These are phyloP conservation scores for Micromussa lordhowensis DNA, from an alignment of 92 coral and sea anemone species.

Conservation along the genomic window DNA sequence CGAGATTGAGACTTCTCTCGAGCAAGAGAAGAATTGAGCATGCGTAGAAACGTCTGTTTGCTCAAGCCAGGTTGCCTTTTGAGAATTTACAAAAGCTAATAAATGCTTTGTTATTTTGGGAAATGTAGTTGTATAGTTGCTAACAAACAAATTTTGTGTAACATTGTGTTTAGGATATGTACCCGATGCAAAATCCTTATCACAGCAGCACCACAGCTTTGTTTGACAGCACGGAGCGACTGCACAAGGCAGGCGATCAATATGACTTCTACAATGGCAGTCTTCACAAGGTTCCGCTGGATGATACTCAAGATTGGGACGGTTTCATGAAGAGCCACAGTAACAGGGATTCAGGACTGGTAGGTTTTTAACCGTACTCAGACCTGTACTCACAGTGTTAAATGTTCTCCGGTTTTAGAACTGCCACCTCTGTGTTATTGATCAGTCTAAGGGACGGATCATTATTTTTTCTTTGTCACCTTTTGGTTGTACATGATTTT, in stretches of 20 bases:
- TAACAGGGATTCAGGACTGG: slow-evolving; percentile 85
- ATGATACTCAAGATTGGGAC: slow-evolving; percentile 84
- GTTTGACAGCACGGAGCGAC: slow-evolving; percentile 77
- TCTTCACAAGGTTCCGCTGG: slow-evolving; percentile 69
- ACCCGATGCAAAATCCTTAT: slow-evolving; percentile 60
- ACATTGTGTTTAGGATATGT: slow-evolving; percentile 37
- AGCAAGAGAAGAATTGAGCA: no score
- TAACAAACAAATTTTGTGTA: not conserved
- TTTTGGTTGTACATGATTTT: no score
- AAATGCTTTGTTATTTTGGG: no score
- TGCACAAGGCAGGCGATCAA: slow-evolving; percentile 54
- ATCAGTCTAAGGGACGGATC: no score
- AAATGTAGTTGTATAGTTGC: not conserved
- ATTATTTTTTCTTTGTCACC: no score
- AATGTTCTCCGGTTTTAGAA: no score
- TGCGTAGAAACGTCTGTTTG: no score
- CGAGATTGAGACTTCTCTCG: no score
- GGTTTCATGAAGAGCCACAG: slow-evolving; percentile 62
- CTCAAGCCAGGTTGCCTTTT: no score
- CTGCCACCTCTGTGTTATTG: no score
- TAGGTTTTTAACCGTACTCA: slow-evolving; percentile 5
- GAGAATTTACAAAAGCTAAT: no score
- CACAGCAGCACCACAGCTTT: slow-evolving; percentile 79
- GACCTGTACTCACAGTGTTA: not conserved
- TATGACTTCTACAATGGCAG: slow-evolving; percentile 65